These are phyloP conservation scores for Macropus fuliginosus DNA, from an alignment of 2,797 vertebrate species.

Conservation along the genomic window DNA sequence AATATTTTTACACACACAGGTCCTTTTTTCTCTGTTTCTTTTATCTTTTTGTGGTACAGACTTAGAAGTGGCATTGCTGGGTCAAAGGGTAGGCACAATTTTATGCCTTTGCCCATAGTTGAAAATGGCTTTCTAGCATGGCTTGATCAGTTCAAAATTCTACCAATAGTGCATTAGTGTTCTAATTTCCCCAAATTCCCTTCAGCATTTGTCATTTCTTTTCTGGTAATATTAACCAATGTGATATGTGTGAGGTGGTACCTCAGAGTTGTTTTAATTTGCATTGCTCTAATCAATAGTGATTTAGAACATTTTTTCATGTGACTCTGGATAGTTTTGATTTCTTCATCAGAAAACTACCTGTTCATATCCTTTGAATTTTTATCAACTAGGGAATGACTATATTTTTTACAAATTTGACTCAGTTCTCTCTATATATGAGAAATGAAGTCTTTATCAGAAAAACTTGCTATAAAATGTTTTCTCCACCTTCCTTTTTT, in stretches of 20 bases:
- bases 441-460: not conserved
- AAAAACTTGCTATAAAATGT: not conserved
- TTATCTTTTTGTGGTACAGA: not conserved
- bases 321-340: not conserved
- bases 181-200: not conserved
- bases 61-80: not conserved
- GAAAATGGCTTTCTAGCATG: not conserved
- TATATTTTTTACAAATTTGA: not conserved
- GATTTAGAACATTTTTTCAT: not conserved
- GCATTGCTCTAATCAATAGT: not conserved
- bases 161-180: not conserved
- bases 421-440: not conserved
- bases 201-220: not conserved
- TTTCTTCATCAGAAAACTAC: not conserved
- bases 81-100: not conserved
- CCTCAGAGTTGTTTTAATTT: not conserved
- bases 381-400: not conserved
- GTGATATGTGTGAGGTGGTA: not conserved
- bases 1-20: not conserved
- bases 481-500: too few relatives aligned
- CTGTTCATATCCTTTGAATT: not conserved
- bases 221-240: not conserved
- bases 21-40: not conserved
- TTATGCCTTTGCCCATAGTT: not conserved
- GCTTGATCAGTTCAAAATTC: not conserved